Evolutionary conservation across 2,888 invertebrate species (phyloP).

Genomic region (Oxytorus armatus): DNA sequence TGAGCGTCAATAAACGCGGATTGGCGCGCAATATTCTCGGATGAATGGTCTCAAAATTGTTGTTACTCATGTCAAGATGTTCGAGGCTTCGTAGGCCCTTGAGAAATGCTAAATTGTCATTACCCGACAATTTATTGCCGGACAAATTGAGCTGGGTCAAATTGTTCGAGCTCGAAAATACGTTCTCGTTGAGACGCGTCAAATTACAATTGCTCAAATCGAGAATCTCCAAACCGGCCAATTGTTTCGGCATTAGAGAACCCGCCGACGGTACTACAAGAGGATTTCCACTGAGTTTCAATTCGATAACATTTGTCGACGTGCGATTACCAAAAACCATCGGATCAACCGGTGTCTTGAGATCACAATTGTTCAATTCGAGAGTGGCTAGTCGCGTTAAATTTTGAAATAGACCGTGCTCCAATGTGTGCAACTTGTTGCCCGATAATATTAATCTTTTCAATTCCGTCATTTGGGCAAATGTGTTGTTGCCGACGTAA

Average conservation of each 20-base stretch:
- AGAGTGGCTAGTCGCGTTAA: slow-evolving; percentile 88
- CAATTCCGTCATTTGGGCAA: slow-evolving; percentile 89
- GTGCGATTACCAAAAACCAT: slow-evolving; percentile 89
- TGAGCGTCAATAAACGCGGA: slow-evolving; percentile 87
- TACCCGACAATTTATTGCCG: slow-evolving; percentile 86
- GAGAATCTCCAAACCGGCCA: slow-evolving; percentile 87
- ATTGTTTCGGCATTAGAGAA: slow-evolving; percentile 88
- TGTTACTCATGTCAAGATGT: slow-evolving; percentile 88
- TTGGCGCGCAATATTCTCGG: slow-evolving; percentile 87
- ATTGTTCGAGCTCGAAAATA: slow-evolving; percentile 88
- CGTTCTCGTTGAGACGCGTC: slow-evolving; percentile 86
- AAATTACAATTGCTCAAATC: slow-evolving; percentile 89
- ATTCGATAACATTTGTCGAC: slow-evolving; percentile 88
- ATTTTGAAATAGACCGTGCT: slow-evolving; percentile 89
- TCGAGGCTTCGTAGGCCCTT: slow-evolving; percentile 86
- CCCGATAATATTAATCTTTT: slow-evolving; percentile 89
- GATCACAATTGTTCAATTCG: slow-evolving; percentile 89
- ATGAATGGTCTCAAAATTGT: slow-evolving; percentile 87
- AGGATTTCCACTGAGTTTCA: slow-evolving; percentile 89
- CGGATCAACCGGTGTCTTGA: slow-evolving; percentile 88
- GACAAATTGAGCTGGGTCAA: slow-evolving; percentile 88
- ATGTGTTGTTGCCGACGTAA: slow-evolving; percentile 88
- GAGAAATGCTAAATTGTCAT: slow-evolving; percentile 86
- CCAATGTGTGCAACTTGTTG: slow-evolving; percentile 88
- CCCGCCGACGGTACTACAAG: slow-evolving; percentile 87